A percentile compares a stretch with the other conserved stretches of the same genome.
Conservation (phyloP, 1,140 invertebrate genomes). For the Pseudomyrmex dendroicus region DNA sequence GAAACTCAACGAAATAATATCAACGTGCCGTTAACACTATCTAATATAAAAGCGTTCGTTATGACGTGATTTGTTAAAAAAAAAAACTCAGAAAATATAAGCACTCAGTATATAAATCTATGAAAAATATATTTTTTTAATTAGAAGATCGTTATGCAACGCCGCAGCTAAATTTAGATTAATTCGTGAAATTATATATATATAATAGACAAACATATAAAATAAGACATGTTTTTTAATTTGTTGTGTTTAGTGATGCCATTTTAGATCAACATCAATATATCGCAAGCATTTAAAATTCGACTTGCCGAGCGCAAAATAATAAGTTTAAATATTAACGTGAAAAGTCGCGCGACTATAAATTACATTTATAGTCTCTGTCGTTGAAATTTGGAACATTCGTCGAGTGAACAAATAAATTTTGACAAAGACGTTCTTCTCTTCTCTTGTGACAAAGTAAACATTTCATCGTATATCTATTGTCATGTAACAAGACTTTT, state of each 20-base stretch:
- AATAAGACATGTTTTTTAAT: slow-evolving; percentile 31
- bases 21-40: slow-evolving; percentile 4
- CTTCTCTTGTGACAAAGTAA: no score
- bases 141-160: slow-evolving; percentile 16
- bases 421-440: no score
- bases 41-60: slow-evolving; percentile 28
- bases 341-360: not conserved
- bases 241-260: slow-evolving; percentile 13
- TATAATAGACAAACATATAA: slow-evolving; percentile 30
- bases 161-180: slow-evolving; percentile 30
- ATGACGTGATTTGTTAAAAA: slow-evolving; percentile 3
- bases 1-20: not conserved
- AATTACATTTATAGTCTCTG: slow-evolving; percentile 17
- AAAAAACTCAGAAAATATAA: not conserved
- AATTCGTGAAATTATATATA: slow-evolving; percentile 31
- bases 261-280: slow-evolving; percentile 42
- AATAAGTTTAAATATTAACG: slow-evolving; percentile 7
- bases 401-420: no score
- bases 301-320: slow-evolving; percentile 66
- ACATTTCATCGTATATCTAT: no score
- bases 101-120: not conserved
- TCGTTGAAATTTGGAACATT: no score
- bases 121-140: slow-evolving; percentile 17
- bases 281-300: slow-evolving; percentile 67
- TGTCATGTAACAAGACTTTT: no score